Evolutionary conservation across 2,888 invertebrate genomes (phyloP).

Genomic region (Petrophora chlorosata): DNA sequence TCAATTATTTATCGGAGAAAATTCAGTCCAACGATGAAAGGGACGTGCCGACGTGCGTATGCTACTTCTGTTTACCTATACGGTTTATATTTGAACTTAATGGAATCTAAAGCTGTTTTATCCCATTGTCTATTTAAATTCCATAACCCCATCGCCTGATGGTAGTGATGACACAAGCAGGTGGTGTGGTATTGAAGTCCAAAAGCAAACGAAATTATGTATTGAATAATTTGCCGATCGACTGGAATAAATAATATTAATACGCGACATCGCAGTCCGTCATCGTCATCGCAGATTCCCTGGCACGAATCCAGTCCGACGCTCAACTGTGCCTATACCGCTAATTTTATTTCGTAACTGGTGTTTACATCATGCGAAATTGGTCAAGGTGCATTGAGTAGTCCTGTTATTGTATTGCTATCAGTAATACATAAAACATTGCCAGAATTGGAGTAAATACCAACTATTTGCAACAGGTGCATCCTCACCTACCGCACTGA

Average conservation of each 20-base stretch:
- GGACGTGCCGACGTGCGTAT: background rate
- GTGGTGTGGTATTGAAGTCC: background rate
- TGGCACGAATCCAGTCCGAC: constrained; percentile 63
- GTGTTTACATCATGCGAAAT: constrained; percentile 70
- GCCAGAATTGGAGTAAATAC: background rate
- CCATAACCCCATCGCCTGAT: no score
- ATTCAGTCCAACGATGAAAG: background rate
- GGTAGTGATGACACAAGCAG: background rate
- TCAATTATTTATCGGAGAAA: background rate
- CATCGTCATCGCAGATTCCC: constrained; percentile 62
- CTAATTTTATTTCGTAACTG: constrained; percentile 73
- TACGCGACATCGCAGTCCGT: constrained; percentile 65
- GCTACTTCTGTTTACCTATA: constrained; percentile 10
- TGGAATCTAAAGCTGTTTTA: background rate
- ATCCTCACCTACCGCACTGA: no score
- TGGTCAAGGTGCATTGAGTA: constrained; percentile 62
- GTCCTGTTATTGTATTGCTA: constrained; percentile 2
- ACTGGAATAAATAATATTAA: constrained; percentile 51
- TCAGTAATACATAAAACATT: background rate
- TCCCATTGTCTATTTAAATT: background rate
- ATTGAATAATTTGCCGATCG: constrained; percentile 31
- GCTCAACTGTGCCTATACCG: constrained; percentile 56
- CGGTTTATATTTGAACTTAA: constrained; percentile 2
- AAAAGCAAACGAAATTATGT: background rate
- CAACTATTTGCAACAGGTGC: no score